These are phyloP conservation scores for Drosophila merina DNA, from an alignment of 2,888 invertebrate genomes.

Conservation along the genomic window DNA sequence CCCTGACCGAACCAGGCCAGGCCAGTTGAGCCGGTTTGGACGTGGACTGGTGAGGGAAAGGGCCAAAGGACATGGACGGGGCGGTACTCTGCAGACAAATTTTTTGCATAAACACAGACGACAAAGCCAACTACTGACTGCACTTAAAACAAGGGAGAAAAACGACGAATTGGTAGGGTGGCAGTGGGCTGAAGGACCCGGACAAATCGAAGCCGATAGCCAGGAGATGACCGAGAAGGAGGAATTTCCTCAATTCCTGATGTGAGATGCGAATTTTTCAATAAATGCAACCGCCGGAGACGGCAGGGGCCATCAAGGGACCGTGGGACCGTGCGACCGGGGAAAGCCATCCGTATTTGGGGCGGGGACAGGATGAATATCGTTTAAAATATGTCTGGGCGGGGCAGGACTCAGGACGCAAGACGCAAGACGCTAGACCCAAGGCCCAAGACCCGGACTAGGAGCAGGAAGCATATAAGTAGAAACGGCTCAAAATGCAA, in stretches of 20 bases:
- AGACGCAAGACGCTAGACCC: neutral
- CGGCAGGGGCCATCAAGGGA: constrained; percentile 53
- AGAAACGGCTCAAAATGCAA: constrained; percentile 80
- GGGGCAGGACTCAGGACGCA: constrained; percentile 22
- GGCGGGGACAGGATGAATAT: constrained; percentile 42
- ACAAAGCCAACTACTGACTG: constrained; percentile 77
- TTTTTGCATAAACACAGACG: constrained; percentile 80
- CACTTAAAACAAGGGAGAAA: constrained; percentile 73
- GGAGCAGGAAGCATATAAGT: constrained; percentile 78
- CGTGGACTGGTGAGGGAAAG: constrained; percentile 1
- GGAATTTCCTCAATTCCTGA: constrained; percentile 54
- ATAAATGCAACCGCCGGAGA: constrained; percentile 61
- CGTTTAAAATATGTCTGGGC: constrained; percentile 75
- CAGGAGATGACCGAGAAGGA: constrained; percentile 27
- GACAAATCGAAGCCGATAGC: constrained; percentile 37
- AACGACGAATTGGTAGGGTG: neutral
- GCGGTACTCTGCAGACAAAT: constrained; percentile 69
- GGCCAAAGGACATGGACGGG: neutral
- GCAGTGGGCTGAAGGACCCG: constrained; percentile 2
- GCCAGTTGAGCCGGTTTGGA: constrained; percentile 2
- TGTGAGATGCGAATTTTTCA: constrained; percentile 73
- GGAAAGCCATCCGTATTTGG: constrained; percentile 37
- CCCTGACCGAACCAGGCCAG: constrained; percentile 32
- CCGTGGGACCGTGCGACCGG: constrained; percentile 16
- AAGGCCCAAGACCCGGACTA: constrained; percentile 52